These are phyloP conservation scores for Drosophila novamexicana DNA, from an alignment of 1,140 invertebrate genomes.

Conservation along the genomic window DNA sequence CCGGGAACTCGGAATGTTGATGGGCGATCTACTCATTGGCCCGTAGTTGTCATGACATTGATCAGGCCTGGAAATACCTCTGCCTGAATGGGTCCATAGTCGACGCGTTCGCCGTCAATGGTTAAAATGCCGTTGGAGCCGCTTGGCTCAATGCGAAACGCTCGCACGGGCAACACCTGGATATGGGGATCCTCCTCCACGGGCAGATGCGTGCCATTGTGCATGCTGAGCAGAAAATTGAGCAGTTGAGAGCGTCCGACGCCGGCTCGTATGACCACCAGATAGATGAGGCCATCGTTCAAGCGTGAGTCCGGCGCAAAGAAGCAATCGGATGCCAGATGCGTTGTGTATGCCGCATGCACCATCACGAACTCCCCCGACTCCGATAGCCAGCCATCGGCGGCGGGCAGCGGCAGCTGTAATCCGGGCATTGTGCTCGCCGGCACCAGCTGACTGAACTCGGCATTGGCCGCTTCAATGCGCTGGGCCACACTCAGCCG, in stretches of 20 bases:
- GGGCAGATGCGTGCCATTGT: slow-evolving; percentile 89
- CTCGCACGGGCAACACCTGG: slow-evolving; percentile 92
- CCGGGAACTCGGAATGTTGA: not conserved
- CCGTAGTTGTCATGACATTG: slow-evolving; percentile 88
- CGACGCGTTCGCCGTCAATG: slow-evolving; percentile 95
- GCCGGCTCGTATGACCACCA: slow-evolving; percentile 91
- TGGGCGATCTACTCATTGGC: slow-evolving; percentile 11
- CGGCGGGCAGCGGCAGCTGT: slow-evolving; percentile 69
- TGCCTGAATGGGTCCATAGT: slow-evolving; percentile 93
- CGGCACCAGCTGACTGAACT: slow-evolving; percentile 88
- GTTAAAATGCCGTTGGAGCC: slow-evolving; percentile 90
- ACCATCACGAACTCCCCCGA: slow-evolving; percentile 95
- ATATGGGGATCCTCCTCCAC: slow-evolving; percentile 85
- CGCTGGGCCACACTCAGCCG: slow-evolving; percentile 57
- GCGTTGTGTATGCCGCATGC: slow-evolving; percentile 93
- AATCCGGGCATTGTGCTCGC: slow-evolving; percentile 91
- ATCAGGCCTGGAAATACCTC: slow-evolving; percentile 94
- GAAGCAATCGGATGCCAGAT: slow-evolving; percentile 93
- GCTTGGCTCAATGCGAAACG: slow-evolving; percentile 94
- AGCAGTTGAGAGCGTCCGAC: slow-evolving; percentile 90
- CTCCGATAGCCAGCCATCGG: slow-evolving; percentile 89
- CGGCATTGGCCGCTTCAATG: slow-evolving; percentile 67
- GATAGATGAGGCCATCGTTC: slow-evolving; percentile 96
- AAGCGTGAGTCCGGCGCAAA: slow-evolving; percentile 93
- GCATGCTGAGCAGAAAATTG: slow-evolving; percentile 91